Base-by-base conservation (phyloP, 2,113 vertebrate genomes). In the Gnathonemus longibarbis region DNA sequence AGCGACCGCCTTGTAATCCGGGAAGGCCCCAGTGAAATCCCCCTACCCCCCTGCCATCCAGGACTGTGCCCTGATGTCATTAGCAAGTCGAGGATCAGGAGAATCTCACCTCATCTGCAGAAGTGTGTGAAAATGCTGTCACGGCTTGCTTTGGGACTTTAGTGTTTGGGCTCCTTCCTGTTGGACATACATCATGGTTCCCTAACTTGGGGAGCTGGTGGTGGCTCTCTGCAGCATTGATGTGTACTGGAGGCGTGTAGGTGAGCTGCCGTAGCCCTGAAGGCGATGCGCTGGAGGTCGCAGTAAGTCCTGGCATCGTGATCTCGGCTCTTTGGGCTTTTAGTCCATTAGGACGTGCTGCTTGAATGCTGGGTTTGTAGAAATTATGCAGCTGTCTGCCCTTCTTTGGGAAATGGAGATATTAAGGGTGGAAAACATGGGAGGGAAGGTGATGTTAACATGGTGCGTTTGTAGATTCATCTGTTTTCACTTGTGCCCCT, bases 11-110 rank as follows among this genome's bases (percentile, higher is more conserved):
- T 7, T 48, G 45, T 88, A 90, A 90, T 88, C 48, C 13, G 74
- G 27, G 27, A 45, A 88, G 31, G 24, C 85, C 87, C 58, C 42
- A 80, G 49, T 46, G 62, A 77, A 88, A 53, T 27, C 89, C n/a
- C 62, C 15, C 62, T 27, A 21, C 15, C 45, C 24, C 35, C 42
- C 90, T 48, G 15, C 45, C 86, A 84, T 31, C 27, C 10, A 5
- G 89, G 85, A 83, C 85, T 31, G 31, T 42, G 19, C 49, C 74
- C 87, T 56, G 27, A 58, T 83, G 21, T 88, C 74, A 49, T 88
- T 88, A 62, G 35, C 9, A 39, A 50, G 86, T 17, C 15, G 21
- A n/a, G 27, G 27, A 50, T 48, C 46, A 6, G 45, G 8, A 21
- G 62, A 31, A 10, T 70, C n/a, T 70, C 27, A 70, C 62, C 62